Base-by-base conservation (phyloP, 2,113 vertebrate species). In the Callaeas wilsoni region DNA sequence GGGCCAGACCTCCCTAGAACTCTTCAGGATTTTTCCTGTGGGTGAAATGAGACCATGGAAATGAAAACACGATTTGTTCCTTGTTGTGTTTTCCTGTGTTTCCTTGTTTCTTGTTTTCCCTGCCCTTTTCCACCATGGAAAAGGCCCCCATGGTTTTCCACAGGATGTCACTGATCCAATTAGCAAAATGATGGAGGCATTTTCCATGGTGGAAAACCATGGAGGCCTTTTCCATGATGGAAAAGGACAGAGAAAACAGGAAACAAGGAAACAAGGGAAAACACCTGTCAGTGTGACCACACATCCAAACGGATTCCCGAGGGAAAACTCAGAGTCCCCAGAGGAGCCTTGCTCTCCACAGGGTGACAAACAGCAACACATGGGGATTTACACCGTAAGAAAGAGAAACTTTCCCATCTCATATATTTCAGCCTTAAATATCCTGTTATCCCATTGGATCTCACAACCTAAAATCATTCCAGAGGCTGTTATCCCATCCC, bases 401-500 rank as follows among this genome's bases (percentile, higher is more conserved):
- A 37, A 17, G 8, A 46, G 9, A 19, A 26, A 11, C 4, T 2
- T 35, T 5, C 12, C 23, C 18, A 13, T 23, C 18, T 77, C n/a
- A 9, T 29, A 0, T 16, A 69, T 39, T 70, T 32, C 52, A 85
- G 18, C 46, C 37, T 29, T 5, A 90, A 57, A 39, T 15, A 50
- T 37, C 55, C 32, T 42, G 1, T 13, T 18, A 3, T 44, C 33
- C 53, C 19, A 2, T 2, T 30, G 37, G 44, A 19, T 52, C 55
- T 77, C 90, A 27, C 15, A 37, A 3, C 5, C 57, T 17, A 16
- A 46, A 47, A 7, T 12, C 13, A 4, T 60, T 46, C 29, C 29
- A 3, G 4, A 0, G 42, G 20, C 18, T 23, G 5, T 39, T 17
- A 7, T 46, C 42, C 35, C 10, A 3, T 7, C 20, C 41, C 8